Conservation (phyloP, 2,113 vertebrate genomes). For the Phalacrocorax pelagicus region DNA sequence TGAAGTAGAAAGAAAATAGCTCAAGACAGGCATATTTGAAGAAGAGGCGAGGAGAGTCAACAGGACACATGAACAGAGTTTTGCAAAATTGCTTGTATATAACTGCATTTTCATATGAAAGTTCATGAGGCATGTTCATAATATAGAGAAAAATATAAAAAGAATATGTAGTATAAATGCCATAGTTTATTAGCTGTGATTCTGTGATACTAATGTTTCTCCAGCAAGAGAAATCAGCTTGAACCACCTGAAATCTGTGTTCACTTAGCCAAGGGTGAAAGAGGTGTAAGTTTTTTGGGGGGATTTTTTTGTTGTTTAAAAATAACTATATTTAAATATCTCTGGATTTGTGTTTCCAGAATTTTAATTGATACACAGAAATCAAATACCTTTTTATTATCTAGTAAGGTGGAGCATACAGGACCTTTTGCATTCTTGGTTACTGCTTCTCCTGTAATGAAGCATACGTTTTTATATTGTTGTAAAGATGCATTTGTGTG, state of each 20-base stretch:
- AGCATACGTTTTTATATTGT: not conserved
- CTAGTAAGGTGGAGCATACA: not conserved
- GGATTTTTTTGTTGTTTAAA: not conserved
- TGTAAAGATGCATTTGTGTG: not conserved
- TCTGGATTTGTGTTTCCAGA: not conserved
- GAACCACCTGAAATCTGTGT: not conserved
- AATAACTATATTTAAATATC: not conserved
- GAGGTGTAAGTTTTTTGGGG: not conserved
- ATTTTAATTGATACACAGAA: not conserved
- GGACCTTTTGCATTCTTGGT: not conserved
- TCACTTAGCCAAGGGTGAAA: not conserved
- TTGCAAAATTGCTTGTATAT: not conserved
- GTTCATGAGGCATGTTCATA: rapidly evolving
- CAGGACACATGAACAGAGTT: not conserved
- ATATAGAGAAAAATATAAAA: not conserved
- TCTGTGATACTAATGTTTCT: not conserved
- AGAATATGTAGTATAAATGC: not conserved
- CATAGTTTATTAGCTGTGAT: not conserved
- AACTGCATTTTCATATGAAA: not conserved
- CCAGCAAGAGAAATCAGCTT: not conserved
- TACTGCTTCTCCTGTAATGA: not conserved
- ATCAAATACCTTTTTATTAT: not conserved
- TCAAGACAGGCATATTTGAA: not conserved
- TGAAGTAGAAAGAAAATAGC: not conserved
- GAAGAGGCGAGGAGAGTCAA: not conserved